Percentiles rank a stretch among this genome's conserved stretches.
Evolutionary conservation across 2,888 invertebrate species (phyloP).

Genomic region (Heliconius ethilla): DNA sequence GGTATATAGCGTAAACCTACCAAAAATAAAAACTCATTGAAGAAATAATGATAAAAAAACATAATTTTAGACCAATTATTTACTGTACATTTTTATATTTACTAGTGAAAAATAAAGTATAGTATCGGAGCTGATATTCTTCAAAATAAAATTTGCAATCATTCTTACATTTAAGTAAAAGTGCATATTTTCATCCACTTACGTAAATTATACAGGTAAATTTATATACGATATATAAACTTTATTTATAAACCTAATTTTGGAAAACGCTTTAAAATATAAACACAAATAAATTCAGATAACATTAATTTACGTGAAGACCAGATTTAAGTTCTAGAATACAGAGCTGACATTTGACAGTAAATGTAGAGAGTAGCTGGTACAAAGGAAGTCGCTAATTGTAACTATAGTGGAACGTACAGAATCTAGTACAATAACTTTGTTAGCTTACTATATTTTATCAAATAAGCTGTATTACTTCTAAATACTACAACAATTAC

Average conservation of each 20-base stretch:
- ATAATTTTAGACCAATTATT: no score
- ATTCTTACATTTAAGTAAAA: no score
- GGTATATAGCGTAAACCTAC: neutral
- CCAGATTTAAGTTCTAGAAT: neutral
- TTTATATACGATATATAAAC: neutral
- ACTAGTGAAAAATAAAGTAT: no score
- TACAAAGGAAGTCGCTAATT: neutral
- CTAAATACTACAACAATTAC: neutral
- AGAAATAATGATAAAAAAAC: no score
- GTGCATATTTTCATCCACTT: no score
- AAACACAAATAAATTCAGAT: no score
- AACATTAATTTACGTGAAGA: no score
- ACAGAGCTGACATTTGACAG: neutral
- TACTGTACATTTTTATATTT: no score
- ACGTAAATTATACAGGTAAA: no score
- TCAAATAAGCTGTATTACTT: neutral
- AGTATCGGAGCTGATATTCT: no score
- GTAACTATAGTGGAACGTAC: neutral
- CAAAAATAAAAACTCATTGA: neutral
- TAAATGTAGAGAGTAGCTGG: neutral
- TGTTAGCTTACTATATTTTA: neutral
- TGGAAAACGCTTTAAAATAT: no score
- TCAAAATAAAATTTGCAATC: no score
- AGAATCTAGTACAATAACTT: neutral
- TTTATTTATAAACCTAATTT: neutral